Base-by-base conservation (phyloP, 2,888 invertebrate species). In the Gortyna flavago region DNA sequence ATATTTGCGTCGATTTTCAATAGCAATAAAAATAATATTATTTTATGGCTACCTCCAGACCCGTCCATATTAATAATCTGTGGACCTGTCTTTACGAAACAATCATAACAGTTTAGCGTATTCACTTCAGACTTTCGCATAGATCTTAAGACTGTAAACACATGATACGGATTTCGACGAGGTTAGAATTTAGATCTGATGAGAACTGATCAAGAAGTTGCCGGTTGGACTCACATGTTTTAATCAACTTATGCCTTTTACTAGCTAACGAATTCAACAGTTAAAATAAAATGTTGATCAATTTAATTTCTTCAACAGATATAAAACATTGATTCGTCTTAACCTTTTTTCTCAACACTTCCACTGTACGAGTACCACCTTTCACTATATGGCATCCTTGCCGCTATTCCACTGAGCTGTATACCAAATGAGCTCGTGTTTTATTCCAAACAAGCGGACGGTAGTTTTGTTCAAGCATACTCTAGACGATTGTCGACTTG, bases 381-480 rank as follows among this genome's bases (percentile, higher is more conserved):
- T 65, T 7, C 57, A 51, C 66, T 80, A 32, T 83, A 76, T 84
- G 80, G 83, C 81, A 68, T 83, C 78, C 88, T 88, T 89, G 65
- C 74, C 77, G 82, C 80, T 88, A 89, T 87, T 87, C 88, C 78
- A 85, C 86, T 51, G 85, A 85, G 88, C 86, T 90, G 90, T 90
- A 90, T 92, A 89, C 90, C 81, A 93, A 93, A 93, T 93, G 91
- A 92, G 91, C 89, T 87, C 81, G 88, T 85, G 87, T 91, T 92
- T 90, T 92, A 91, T 92, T 91, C 85, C 87, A 88, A 90, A 88
- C 89, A 88, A 86, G 68, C 88, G 89, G 82, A 89, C 89, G 84
- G 85, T 88, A 88, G 90, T 90, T 90, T 88, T 90, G 89, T 90
- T 91, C 86, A 84, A 88, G 90, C 88, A 84, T 89, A 85, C 89